phyloP scores from a whole-genome alignment of 2,113 vertebrate genomes.

The Chinchilla lanigera region DNA sequence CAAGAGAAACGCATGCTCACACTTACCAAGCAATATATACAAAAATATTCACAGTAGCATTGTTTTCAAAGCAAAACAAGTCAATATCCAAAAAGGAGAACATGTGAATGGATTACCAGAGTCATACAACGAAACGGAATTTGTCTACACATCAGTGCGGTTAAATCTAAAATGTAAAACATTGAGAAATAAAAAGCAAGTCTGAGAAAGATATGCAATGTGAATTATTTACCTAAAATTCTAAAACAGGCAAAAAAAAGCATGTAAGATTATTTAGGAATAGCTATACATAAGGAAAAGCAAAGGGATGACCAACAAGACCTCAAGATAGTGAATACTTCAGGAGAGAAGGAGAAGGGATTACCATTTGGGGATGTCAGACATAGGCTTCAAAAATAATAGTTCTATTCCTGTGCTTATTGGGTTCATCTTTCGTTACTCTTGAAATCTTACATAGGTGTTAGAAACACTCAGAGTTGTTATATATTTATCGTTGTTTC shows the following conservation, averaged over 20 bases:
- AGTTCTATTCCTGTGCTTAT: not conserved
- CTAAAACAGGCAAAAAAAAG: not conserved
- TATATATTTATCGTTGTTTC: not conserved
- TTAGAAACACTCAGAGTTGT: not conserved
- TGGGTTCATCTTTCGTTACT: not conserved
- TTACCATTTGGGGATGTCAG: not conserved
- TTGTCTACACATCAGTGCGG: not conserved
- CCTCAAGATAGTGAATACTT: not conserved
- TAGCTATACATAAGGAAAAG: not conserved
- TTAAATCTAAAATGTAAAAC: not conserved
- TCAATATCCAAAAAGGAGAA: not conserved
- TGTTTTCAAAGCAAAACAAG: constrained; percentile 11
- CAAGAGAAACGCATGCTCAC: not conserved
- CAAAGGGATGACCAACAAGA: not conserved
- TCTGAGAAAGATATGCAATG: not conserved
- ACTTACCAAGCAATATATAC: not conserved
- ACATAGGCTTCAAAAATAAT: not conserved
- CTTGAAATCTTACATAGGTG: not conserved
- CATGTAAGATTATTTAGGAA: not conserved
- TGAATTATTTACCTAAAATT: constrained; percentile 18
- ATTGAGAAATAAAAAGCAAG: not conserved
- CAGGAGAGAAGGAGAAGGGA: not conserved
- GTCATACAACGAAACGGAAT: not conserved
- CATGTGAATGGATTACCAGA: not conserved
- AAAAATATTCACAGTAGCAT: not conserved